These are phyloP conservation scores for Philonicus albiceps DNA, from an alignment of 2,888 invertebrate genomes.

Conservation along the genomic window DNA sequence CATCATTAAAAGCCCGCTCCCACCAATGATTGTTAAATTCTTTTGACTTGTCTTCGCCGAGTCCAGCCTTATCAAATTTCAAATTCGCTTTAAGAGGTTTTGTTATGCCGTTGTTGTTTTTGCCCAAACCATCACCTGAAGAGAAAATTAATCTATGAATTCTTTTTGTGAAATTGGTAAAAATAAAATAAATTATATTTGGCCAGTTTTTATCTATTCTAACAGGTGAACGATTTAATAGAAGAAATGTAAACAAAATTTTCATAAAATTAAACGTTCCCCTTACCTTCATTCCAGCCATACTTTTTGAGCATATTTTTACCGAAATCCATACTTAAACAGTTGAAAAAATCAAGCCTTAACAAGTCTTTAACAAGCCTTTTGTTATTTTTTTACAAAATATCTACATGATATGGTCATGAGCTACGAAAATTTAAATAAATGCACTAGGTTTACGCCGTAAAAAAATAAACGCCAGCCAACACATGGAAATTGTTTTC, in stretches of 20 bases:
- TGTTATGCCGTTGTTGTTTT: slow-evolving; percentile 78
- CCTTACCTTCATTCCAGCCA: slow-evolving; percentile 62
- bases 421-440: not conserved
- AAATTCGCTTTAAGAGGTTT: slow-evolving; percentile 79
- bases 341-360: too few relatives aligned
- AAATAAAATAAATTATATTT: too few relatives aligned
- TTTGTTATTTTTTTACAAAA: not conserved
- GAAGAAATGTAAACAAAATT: too few relatives aligned
- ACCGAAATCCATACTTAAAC: slow-evolving; percentile 57
- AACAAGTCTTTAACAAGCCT: not conserved
- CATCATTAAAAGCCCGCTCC: slow-evolving; percentile 79
- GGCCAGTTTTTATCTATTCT: too few relatives aligned
- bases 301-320: slow-evolving; percentile 59
- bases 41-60: slow-evolving; percentile 79
- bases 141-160: not conserved
- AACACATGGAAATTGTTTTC: not conserved
- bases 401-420: not conserved
- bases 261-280: too few relatives aligned
- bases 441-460: not conserved
- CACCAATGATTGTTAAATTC: slow-evolving; percentile 87
- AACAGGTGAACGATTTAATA: too few relatives aligned
- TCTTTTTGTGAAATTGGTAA: not conserved
- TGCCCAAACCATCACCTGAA: slow-evolving; percentile 75
- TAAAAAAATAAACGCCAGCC: not conserved
- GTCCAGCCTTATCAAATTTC: slow-evolving; percentile 79